Evolutionary conservation across 2,888 invertebrate species (phyloP).

Genomic region (Melanargia galathea): DNA sequence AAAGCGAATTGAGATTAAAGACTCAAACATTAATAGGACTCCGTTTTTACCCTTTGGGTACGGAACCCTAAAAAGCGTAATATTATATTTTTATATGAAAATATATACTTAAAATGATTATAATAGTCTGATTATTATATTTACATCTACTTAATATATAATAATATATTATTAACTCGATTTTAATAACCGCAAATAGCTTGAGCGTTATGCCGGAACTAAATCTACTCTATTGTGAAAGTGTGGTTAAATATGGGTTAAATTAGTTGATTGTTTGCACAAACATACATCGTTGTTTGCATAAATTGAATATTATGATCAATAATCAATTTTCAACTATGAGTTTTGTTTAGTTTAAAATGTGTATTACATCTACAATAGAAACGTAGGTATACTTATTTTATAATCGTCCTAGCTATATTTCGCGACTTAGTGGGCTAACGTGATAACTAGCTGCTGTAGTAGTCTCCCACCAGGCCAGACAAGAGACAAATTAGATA

Average conservation of each 20-base stretch:
- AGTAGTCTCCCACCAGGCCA: too few relatives aligned
- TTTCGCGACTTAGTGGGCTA: neutral
- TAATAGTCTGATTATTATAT: too few relatives aligned
- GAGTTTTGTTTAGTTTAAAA: neutral
- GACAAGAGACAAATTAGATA: too few relatives aligned
- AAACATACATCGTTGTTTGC: neutral
- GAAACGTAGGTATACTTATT: neutral
- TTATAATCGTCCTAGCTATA: neutral
- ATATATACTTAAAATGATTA: too few relatives aligned
- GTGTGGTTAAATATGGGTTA: slow-evolving; percentile 1
- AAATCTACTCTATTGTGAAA: slow-evolving; percentile 1
- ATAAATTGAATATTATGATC: neutral
- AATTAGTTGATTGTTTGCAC: slow-evolving; percentile 2
- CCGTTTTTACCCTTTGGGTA: too few relatives aligned
- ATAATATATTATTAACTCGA: neutral
- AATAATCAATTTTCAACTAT: neutral
- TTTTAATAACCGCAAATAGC: neutral
- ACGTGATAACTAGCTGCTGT: too few relatives aligned
- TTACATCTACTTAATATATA: too few relatives aligned
- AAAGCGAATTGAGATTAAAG: too few relatives aligned
- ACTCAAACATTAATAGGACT: too few relatives aligned
- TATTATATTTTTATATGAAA: too few relatives aligned
- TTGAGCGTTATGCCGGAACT: neutral
- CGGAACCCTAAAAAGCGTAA: too few relatives aligned
- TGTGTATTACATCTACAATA: neutral